phyloP scores from a whole-genome alignment of 2,888 invertebrate species.

The Actias luna region DNA sequence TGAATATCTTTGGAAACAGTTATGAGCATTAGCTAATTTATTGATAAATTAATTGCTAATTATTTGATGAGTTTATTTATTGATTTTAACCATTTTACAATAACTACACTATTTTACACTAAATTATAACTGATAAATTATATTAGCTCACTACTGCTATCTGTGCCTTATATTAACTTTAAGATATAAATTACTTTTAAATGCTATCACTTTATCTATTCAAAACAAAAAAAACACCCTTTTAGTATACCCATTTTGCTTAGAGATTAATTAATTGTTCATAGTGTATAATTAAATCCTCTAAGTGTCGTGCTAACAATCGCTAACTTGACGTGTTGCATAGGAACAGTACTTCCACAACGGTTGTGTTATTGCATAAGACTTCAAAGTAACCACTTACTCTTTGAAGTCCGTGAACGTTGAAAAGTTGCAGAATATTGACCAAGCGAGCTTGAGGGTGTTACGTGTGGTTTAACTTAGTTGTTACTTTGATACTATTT shows the following conservation, averaged over 20 bases:
- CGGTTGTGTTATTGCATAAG: constrained; percentile 35
- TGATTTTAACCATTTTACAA: no score
- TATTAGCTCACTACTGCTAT: no score
- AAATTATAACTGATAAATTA: no score
- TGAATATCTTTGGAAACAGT: no score
- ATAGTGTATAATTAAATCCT: background rate
- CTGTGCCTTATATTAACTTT: no score
- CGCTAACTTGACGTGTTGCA: constrained; percentile 1
- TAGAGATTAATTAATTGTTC: constrained; percentile 8
- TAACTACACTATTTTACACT: no score
- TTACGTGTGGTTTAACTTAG: constrained; percentile 26
- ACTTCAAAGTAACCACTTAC: constrained; percentile 48
- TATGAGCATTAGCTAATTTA: no score
- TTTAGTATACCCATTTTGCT: constrained; percentile 1
- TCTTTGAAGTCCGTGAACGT: constrained; percentile 38
- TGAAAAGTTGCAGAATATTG: constrained; percentile 36
- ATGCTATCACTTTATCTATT: background rate
- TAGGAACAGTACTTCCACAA: constrained; percentile 14
- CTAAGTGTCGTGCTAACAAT: constrained; percentile 9
- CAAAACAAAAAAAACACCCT: background rate
- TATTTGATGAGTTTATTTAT: no score
- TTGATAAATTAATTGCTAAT: no score
- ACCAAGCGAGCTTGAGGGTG: constrained; percentile 25
- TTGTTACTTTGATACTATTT: constrained; percentile 30
- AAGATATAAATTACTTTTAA: no score